phyloP scores from a whole-genome alignment of 64 coral and sea anemone genomes.

The Pocillopora verrucosa region DNA sequence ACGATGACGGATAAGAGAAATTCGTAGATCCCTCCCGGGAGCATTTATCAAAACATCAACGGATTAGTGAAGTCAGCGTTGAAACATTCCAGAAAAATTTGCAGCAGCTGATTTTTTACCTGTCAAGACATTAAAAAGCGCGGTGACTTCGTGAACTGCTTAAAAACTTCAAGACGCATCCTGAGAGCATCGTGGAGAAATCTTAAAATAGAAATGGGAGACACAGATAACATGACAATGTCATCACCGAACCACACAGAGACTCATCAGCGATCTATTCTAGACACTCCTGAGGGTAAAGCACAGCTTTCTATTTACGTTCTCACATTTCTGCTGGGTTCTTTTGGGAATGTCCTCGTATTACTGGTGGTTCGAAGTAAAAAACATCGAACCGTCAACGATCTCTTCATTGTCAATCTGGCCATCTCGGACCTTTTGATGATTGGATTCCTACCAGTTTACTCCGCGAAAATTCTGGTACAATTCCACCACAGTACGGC shows the following conservation, averaged over 20 bases:
- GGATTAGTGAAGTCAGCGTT: conserved; percentile 1
- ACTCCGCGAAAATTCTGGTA: conserved; percentile 11
- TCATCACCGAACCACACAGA: background rate
- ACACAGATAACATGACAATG: conserved; percentile 5
- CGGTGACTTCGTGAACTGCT: background rate
- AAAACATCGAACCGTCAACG: conserved; percentile 43
- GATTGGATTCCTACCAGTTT: conserved; percentile 50
- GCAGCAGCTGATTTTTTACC: background rate
- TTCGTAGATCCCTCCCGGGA: background rate
- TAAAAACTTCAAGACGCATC: background rate
- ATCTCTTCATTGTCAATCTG: conserved; percentile 62
- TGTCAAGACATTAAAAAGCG: background rate
- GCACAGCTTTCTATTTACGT: conserved; percentile 46
- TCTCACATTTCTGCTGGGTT: conserved; percentile 51
- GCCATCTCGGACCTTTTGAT: conserved; percentile 58
- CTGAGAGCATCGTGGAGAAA: background rate
- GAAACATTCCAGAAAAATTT: background rate
- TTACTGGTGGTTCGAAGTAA: conserved; percentile 45
- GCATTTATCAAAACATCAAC: background rate
- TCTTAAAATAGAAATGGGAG: background rate
- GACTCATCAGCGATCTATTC: background rate
- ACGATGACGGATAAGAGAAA: background rate
- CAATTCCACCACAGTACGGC: background rate
- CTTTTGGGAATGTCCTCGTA: conserved; percentile 54
- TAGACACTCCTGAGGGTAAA: conserved; percentile 24